Conservation (phyloP, 2,113 vertebrate species). For the Onychostoma macrolepis region DNA sequence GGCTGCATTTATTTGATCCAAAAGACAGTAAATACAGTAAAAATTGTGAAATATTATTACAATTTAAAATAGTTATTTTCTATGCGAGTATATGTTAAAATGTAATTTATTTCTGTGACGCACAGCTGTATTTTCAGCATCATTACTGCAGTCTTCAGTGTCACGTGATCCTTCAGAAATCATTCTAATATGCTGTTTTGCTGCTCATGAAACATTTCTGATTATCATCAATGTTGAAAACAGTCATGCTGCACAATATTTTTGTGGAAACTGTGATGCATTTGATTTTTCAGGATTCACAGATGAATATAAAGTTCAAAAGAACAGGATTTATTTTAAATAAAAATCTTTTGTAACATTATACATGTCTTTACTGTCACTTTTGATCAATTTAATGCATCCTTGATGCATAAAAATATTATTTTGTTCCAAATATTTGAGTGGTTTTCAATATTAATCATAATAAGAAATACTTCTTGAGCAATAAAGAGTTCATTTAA, state of each 20-base stretch:
- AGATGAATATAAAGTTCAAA: not conserved
- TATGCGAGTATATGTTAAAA: not conserved
- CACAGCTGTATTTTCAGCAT: too few species aligned
- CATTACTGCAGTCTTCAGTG: too few species aligned
- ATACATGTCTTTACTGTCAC: too few species aligned
- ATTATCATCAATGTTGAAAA: not conserved
- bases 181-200: too few species aligned
- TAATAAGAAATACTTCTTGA: not conserved
- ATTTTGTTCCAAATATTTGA: not conserved
- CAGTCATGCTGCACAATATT: not conserved
- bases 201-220: not conserved
- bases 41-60: not conserved
- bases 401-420: not conserved
- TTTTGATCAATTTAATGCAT: not conserved
- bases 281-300: not conserved
- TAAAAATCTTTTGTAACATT: not conserved
- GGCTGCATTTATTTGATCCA: not conserved
- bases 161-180: too few species aligned
- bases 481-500: not conserved
- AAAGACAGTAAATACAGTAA: not conserved
- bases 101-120: not conserved
- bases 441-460: not conserved
- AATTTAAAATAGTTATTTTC: not conserved
- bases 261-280: not conserved
- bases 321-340: not conserved